Percentiles rank a stretch among this genome's conserved stretches.
phyloP scores from a whole-genome alignment of 2,797 vertebrate species.

The Gymnothorax reevesii region DNA sequence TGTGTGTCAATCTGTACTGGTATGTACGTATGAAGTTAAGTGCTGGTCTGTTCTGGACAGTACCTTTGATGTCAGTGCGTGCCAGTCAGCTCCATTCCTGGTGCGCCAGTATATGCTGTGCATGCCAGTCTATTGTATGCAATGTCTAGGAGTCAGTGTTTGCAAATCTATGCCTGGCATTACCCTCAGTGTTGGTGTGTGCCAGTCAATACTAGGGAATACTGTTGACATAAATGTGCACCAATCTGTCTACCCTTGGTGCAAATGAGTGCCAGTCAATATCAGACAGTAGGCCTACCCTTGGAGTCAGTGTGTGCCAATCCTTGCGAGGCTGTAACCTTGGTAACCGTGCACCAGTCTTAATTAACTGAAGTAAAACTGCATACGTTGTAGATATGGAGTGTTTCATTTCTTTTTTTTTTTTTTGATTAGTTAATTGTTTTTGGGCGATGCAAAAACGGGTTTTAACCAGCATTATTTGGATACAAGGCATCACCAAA shows the following conservation, averaged over 20 bases:
- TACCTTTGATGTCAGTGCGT: neutral
- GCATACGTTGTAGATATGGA: neutral
- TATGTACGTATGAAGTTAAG: too few species aligned
- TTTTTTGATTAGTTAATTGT: neutral
- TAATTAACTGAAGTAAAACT: neutral
- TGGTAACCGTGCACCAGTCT: neutral
- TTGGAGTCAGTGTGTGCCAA: neutral
- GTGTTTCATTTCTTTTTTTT: neutral
- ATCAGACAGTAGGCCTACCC: neutral
- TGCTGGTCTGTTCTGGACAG: neutral
- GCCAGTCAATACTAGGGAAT: too few species aligned
- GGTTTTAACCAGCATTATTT: neutral
- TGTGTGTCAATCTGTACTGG: neutral
- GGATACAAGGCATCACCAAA: neutral
- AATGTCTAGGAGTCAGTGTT: neutral
- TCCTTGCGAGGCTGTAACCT: neutral
- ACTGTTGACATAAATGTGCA: too few species aligned
- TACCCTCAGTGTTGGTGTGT: neutral
- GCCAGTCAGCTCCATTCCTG: neutral
- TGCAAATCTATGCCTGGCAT: neutral
- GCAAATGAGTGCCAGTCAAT: neutral
- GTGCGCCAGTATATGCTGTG: neutral
- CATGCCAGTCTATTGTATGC: neutral
- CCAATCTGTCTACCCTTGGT: too few species aligned
- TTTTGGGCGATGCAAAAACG: neutral